Percentiles rank a stretch among this genome's conserved stretches.
Conservation (phyloP, 2,113 vertebrate genomes). For the Pardalotus punctatus region DNA sequence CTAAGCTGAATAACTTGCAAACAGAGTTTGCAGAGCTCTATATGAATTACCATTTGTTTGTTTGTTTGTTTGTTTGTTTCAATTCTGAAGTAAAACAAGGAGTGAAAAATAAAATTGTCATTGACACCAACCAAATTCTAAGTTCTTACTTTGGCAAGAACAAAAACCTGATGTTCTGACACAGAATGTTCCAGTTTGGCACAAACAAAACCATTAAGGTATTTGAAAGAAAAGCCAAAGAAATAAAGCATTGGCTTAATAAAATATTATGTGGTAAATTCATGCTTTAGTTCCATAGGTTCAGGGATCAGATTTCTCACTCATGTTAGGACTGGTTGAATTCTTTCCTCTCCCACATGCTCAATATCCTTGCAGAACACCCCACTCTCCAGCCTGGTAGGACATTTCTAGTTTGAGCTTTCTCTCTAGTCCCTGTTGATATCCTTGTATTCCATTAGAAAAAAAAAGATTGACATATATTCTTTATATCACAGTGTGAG, state of each 20-base stretch:
- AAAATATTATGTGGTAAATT: not conserved
- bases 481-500: not conserved
- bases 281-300: not conserved
- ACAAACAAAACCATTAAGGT: conserved; percentile 16
- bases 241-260: not conserved
- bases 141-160: not conserved
- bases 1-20: not conserved
- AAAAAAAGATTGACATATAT: not conserved
- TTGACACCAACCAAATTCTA: not conserved
- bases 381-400: not conserved
- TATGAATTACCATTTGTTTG: not conserved
- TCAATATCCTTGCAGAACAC: not conserved
- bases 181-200: conserved; percentile 16
- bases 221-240: conserved; percentile 39
- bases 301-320: not conserved
- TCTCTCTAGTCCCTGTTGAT: not conserved
- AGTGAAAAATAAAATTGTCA: not conserved
- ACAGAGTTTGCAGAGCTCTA: not conserved
- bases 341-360: not conserved
- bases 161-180: not conserved
- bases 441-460: not conserved
- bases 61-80: not conserved
- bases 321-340: not conserved
- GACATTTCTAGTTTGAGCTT: not conserved
- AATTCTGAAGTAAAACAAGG: not conserved